Conservation (phyloP, 1,140 invertebrate genomes). For the Laupala kohalensis region DNA sequence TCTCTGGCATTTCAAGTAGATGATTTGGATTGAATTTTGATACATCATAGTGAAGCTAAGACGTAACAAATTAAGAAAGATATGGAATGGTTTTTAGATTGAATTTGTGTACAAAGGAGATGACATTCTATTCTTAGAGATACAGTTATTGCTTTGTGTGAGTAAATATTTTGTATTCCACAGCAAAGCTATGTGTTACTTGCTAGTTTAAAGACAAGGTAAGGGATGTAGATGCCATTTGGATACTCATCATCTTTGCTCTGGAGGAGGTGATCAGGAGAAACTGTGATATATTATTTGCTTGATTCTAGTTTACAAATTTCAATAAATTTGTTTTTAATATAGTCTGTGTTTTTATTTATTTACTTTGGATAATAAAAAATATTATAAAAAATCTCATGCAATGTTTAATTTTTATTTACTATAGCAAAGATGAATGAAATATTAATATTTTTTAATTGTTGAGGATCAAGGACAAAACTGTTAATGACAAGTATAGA, state of each 20-base stretch:
- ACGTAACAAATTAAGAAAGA: neutral
- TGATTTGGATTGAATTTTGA: neutral
- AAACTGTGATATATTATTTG: neutral
- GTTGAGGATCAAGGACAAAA: too few species aligned
- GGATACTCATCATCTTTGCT: neutral
- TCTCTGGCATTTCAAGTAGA: neutral
- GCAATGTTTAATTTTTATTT: too few species aligned
- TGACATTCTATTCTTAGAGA: neutral
- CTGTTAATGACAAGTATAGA: too few species aligned
- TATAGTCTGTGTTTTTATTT: neutral
- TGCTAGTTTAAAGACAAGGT: neutral
- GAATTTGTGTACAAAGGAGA: neutral
- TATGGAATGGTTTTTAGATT: neutral
- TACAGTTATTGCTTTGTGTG: neutral
- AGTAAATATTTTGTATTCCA: neutral
- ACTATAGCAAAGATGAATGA: too few species aligned
- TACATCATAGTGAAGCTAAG: neutral
- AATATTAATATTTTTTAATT: too few species aligned
- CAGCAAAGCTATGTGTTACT: neutral
- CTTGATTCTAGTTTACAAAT: neutral
- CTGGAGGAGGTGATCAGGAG: neutral
- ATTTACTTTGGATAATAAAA: neutral
- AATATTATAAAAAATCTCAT: too few species aligned
- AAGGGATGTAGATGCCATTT: neutral
- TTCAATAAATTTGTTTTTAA: neutral